Conservation (phyloP, 2,113 vertebrate genomes). For the Neogale vison region DNA sequence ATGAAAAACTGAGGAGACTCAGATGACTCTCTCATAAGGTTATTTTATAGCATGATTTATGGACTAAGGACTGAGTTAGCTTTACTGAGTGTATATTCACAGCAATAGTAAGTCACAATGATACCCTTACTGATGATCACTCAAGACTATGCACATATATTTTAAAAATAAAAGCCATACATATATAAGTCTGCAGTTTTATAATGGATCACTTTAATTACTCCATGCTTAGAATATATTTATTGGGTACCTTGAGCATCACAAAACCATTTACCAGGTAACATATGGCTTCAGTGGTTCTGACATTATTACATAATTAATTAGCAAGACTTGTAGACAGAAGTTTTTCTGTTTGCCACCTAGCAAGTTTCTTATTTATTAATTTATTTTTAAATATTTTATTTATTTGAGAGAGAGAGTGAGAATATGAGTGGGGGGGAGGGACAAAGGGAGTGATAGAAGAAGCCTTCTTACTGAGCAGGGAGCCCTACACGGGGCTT, state of each 20-base stretch:
- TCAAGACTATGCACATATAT: background rate
- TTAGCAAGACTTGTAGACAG: background rate
- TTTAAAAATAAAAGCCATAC: background rate
- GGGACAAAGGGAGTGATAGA: background rate
- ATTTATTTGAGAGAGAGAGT: background rate
- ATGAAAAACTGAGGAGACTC: background rate
- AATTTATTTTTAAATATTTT: background rate
- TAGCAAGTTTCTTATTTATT: background rate
- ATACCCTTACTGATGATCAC: background rate
- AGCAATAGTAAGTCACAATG: background rate
- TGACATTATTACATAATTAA: background rate
- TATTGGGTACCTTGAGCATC: background rate
- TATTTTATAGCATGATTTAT: conserved; percentile 60
- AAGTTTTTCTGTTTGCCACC: background rate
- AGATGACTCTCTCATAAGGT: background rate
- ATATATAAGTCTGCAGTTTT: conserved; percentile 18
- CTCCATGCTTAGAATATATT: background rate
- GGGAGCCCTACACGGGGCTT: background rate
- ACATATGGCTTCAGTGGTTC: background rate
- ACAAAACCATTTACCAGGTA: conserved; percentile 9
- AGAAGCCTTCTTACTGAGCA: background rate
- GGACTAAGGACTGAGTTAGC: background rate
- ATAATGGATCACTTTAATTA: conserved; percentile 8
- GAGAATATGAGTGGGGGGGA: background rate
- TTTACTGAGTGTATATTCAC: background rate